phyloP scores from a whole-genome alignment of 2,888 invertebrate species.

The Onthophagus sagittarius region DNA sequence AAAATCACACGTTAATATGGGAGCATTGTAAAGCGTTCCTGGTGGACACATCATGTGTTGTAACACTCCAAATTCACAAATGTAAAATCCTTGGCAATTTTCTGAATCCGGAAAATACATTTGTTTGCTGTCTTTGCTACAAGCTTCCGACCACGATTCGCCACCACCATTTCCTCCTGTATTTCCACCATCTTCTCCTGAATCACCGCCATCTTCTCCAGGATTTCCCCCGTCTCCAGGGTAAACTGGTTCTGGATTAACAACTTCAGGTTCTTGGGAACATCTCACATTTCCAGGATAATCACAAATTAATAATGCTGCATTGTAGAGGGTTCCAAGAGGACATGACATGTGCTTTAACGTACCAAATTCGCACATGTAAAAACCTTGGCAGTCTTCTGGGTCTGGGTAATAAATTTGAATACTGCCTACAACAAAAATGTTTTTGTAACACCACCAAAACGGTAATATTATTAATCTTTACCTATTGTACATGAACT shows the following conservation, averaged over 20 bases:
- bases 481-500: not conserved
- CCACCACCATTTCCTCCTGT: not conserved
- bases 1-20: slow-evolving; percentile 10
- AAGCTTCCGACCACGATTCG: slow-evolving; percentile 1
- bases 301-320: not conserved
- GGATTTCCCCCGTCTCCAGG: not conserved
- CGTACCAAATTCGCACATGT: slow-evolving; percentile 4
- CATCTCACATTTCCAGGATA: slow-evolving; percentile 3
- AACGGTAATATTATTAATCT: not conserved
- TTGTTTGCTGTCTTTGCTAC: not conserved
- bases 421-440: not conserved
- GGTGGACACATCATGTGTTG: slow-evolving; percentile 3
- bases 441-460: too few relatives aligned
- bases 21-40: slow-evolving; percentile 15
- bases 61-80: slow-evolving; percentile 3
- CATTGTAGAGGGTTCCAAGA: not conserved
- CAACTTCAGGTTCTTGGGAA: not conserved
- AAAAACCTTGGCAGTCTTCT: slow-evolving; percentile 8
- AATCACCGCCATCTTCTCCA: not conserved
- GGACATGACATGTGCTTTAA: not conserved
- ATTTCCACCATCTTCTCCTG: slow-evolving; percentile 1
- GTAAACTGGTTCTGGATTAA: slow-evolving; percentile 4
- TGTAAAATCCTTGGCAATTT: slow-evolving; percentile 10
- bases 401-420: slow-evolving; percentile 9
- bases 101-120: slow-evolving; percentile 13